phyloP scores from a whole-genome alignment of 1,140 invertebrate species.

The Acromyrmex charruanus region DNA sequence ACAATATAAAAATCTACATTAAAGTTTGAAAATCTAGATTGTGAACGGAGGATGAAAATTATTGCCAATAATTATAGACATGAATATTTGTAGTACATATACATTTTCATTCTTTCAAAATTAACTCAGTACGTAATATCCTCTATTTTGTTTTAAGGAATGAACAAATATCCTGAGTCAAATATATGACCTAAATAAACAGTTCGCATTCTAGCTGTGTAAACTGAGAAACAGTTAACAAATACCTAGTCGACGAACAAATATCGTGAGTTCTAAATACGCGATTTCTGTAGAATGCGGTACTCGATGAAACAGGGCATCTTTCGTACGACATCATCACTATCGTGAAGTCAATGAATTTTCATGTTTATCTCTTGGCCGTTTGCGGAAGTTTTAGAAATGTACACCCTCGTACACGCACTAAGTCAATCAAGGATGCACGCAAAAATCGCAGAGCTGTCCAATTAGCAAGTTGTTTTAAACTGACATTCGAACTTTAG shows the following conservation, averaged over 20 bases:
- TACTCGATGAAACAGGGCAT: not conserved
- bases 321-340: not conserved
- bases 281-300: not conserved
- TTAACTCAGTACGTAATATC: not conserved
- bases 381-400: conserved; percentile 38
- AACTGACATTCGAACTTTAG: not conserved
- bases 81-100: not conserved
- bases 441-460: not conserved
- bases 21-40: too few species aligned
- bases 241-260: not conserved
- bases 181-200: not conserved
- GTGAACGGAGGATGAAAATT: too few species aligned
- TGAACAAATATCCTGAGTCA: not conserved
- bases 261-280: not conserved
- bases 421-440: not conserved
- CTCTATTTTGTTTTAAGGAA: not conserved
- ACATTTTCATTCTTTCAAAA: not conserved
- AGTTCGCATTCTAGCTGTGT: not conserved
- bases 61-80: too few species aligned
- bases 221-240: conserved; percentile 3
- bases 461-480: not conserved
- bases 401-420: not conserved
- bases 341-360: conserved; percentile 16
- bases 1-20: too few species aligned
- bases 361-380: conserved; percentile 42